Evolutionary conservation across 2,888 invertebrate species (phyloP).

Genomic region (Ophraella communa): DNA sequence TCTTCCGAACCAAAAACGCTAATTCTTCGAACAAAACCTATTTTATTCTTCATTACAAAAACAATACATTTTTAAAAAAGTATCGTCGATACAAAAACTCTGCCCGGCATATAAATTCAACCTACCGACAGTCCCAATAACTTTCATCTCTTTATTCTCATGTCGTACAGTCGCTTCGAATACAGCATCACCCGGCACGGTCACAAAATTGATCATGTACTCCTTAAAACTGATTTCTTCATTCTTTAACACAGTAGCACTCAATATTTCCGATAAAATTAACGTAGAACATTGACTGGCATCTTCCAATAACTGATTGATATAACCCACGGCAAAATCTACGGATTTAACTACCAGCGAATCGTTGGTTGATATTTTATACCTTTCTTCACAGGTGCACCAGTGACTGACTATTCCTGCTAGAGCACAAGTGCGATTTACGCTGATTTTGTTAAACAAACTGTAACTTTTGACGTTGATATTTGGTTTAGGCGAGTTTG

Average conservation of each 20-base stretch:
- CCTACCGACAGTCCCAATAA: slow-evolving; percentile 69
- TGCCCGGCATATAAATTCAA: slow-evolving; percentile 63
- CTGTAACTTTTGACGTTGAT: slow-evolving; percentile 19
- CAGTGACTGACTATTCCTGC: slow-evolving; percentile 73
- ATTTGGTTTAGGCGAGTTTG: neutral
- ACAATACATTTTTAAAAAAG: slow-evolving; percentile 66
- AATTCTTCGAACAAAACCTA: too few species aligned
- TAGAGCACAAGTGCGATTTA: slow-evolving; percentile 72
- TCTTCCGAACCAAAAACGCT: too few species aligned
- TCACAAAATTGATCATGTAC: slow-evolving; percentile 68
- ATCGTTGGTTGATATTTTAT: slow-evolving; percentile 59
- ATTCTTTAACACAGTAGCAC: slow-evolving; percentile 41
- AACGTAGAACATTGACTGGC: slow-evolving; percentile 40
- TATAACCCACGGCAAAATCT: slow-evolving; percentile 46
- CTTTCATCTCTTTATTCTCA: slow-evolving; percentile 42
- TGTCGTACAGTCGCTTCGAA: slow-evolving; percentile 72
- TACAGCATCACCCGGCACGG: slow-evolving; percentile 66
- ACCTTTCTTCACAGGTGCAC: slow-evolving; percentile 76
- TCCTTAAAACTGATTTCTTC: neutral
- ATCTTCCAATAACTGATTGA: slow-evolving; percentile 26
- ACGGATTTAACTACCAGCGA: slow-evolving; percentile 63
- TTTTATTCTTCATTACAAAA: slow-evolving; percentile 54
- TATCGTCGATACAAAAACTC: slow-evolving; percentile 60
- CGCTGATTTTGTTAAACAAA: slow-evolving; percentile 66
- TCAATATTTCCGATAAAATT: slow-evolving; percentile 43